Evolutionary conservation across 2,113 vertebrate species (phyloP).

Genomic region (Lepus europaeus): DNA sequence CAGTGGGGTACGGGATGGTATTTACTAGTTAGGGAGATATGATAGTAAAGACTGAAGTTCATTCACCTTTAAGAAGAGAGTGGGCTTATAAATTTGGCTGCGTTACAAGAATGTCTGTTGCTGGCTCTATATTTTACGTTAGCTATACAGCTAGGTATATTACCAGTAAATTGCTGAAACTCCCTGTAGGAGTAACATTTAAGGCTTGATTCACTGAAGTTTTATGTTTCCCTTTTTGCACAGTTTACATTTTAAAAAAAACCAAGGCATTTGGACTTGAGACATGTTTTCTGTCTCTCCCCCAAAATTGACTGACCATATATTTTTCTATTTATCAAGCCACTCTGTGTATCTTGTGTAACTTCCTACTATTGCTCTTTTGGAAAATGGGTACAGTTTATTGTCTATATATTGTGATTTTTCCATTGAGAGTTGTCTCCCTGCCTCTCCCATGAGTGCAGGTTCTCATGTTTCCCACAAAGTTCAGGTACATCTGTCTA

Average conservation of each 20-base stretch:
- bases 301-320: constrained; percentile 72
- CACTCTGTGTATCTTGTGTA: constrained; percentile 65
- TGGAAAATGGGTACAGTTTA: constrained; percentile 45
- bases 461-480: constrained; percentile 37
- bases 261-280: constrained; percentile 69
- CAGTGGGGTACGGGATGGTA: neutral
- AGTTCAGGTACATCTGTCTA: constrained; percentile 10
- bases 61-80: constrained; percentile 81
- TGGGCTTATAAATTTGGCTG: constrained; percentile 79
- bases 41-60: constrained; percentile 65
- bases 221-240: constrained; percentile 83
- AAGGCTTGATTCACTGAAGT: constrained; percentile 80
- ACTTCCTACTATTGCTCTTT: constrained; percentile 18
- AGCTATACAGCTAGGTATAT: constrained; percentile 75
- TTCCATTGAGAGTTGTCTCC: constrained; percentile 25
- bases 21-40: constrained; percentile 74
- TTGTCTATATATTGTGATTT: constrained; percentile 33
- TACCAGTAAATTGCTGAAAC: constrained; percentile 82
- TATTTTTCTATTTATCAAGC: constrained; percentile 62
- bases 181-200: constrained; percentile 84
- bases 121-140: constrained; percentile 74
- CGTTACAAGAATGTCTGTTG: constrained; percentile 66
- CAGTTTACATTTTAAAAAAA: constrained; percentile 79
- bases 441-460: neutral
- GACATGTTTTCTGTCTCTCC: constrained; percentile 77